These are phyloP conservation scores for Balanococcus diminutus DNA, from an alignment of 2,888 invertebrate genomes.

Conservation along the genomic window DNA sequence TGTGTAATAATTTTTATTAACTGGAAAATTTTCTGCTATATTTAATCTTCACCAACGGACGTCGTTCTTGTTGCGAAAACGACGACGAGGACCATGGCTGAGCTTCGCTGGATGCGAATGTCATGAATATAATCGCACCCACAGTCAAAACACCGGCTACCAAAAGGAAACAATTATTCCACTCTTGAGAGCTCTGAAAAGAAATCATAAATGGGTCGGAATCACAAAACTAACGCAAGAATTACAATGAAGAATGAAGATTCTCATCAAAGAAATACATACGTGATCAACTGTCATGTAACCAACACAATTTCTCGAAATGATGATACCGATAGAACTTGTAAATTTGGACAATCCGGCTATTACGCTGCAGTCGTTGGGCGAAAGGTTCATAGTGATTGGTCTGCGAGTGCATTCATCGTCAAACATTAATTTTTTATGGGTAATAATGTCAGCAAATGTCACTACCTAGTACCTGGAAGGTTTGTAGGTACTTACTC, in stretches of 20 bases:
- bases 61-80: neutral
- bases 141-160: neutral
- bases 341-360: neutral
- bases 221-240: neutral
- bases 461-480: no score
- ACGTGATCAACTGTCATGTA: constrained; percentile 28
- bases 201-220: neutral
- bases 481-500: no score
- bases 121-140: neutral
- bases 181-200: constrained; percentile 9
- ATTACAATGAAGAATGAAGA: no score
- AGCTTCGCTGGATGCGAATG: constrained; percentile 13
- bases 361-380: neutral
- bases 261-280: neutral
- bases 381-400: neutral
- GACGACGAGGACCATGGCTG: neutral
- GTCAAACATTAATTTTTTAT: neutral
- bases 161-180: neutral
- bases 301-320: neutral
- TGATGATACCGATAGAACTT: neutral
- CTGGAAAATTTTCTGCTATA: neutral
- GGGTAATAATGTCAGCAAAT: neutral
- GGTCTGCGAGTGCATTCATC: neutral
- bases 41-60: neutral
- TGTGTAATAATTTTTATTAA: neutral